Evolutionary conservation across 2,797 vertebrate genomes (phyloP).

Genomic region (Salmo trutta): DNA sequence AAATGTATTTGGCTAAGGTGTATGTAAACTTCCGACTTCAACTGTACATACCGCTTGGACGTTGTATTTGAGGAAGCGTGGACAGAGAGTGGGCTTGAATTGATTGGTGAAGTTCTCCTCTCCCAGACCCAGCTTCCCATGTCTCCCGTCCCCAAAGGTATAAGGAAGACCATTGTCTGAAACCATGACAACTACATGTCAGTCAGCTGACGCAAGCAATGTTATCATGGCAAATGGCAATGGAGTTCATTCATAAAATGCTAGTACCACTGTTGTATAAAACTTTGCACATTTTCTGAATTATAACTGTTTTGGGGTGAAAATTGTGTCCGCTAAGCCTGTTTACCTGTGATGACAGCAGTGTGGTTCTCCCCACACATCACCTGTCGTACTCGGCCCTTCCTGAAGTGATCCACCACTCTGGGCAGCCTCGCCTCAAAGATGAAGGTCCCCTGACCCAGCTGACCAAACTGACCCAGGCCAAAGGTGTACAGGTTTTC

Average conservation of each 20-base stretch:
- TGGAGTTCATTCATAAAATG: neutral
- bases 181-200: constrained; percentile 1
- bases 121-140: constrained; percentile 91
- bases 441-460: constrained; percentile 90
- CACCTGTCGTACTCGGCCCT: constrained; percentile 77
- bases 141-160: constrained; percentile 89
- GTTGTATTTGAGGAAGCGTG: constrained; percentile 81
- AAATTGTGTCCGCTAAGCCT: neutral
- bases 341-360: constrained; percentile 86
- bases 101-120: constrained; percentile 93
- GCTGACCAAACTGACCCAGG: constrained; percentile 91
- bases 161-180: constrained; percentile 85
- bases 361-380: constrained; percentile 92
- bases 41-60: constrained; percentile 78
- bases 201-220: neutral
- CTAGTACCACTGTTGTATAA: neutral
- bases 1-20: too few relatives aligned
- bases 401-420: constrained; percentile 78
- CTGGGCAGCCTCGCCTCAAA: constrained; percentile 86
- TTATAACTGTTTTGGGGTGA: neutral
- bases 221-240: neutral
- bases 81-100: constrained; percentile 87
- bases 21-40: too few relatives aligned
- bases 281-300: neutral
- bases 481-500: constrained; percentile 86